Evolutionary conservation across 2,888 invertebrate species (phyloP), one percentile per base, ranked within the genome.

Genomic region (Ferdinandea cuprea): DNA sequence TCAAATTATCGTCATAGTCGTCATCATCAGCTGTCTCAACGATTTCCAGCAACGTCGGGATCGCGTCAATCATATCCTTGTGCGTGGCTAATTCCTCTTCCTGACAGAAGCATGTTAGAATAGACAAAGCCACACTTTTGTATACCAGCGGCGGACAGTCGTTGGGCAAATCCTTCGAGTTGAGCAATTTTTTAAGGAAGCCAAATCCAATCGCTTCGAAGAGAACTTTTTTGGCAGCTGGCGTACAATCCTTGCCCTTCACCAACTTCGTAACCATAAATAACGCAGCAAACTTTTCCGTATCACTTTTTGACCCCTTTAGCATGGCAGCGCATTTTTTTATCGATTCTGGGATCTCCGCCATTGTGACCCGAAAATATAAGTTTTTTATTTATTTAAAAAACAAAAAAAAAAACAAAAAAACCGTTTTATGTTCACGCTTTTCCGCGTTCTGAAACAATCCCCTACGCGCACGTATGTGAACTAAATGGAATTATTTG

Each of bases 221-320:
- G 2, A 98, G 92, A 32, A 95, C 93, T 87, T 94, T 95, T 89
- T 95, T 96, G n/a, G 94, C 94, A n/a, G 93, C 92, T 8, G 94
- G 92, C 87, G 93, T 94, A 89, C 96, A 96, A 87, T 97, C 96
- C 88, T 95, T 95, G 85, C 95, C 94, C 90, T 96, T 96, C 40
- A 97, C 95, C 65, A 97, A 91, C 90, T 97, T 98, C 2, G 97
- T 97, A 63, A 97, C 96, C 95, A 97, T 95, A 90, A 97, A 97
- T 58, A 98, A 92, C 0, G 95, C 96, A 42, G 97, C 97, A 90
- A 98, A 97, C 90, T 96, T 97, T 90, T 97, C 97, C 0, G 97
- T 97, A 90, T 98, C 97, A 89, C 94, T 95, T 87, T 94, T 93
- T 9, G 96, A 95, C 88, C 93, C 93, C 90, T 95, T 95, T 86